A percentile compares a stretch with the other conserved stretches of the same genome.
Conservation (phyloP, 2,888 invertebrate genomes). For the Nycteola revayana region DNA sequence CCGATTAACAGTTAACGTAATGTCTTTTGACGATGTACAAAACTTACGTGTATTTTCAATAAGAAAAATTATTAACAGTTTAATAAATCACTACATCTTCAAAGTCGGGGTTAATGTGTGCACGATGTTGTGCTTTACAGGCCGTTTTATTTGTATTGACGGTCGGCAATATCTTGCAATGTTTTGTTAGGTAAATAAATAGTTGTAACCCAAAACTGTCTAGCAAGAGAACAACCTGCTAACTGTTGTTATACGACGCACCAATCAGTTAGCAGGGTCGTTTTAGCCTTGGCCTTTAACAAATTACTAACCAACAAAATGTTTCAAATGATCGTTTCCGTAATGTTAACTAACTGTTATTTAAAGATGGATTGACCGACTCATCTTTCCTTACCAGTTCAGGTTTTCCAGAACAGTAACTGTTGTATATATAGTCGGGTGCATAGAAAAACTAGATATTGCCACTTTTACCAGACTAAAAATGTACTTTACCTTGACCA, state of each 20-base stretch:
- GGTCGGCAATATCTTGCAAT: conserved; percentile 48
- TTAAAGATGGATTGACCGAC: conserved; percentile 35
- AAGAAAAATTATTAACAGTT: conserved; percentile 58
- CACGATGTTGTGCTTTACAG: conserved; percentile 45
- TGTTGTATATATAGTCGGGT: no score
- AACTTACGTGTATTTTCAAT: conserved; percentile 49
- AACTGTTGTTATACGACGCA: no score
- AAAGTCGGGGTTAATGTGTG: conserved; percentile 35
- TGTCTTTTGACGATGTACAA: conserved; percentile 57
- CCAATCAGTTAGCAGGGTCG: no score
- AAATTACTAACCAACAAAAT: no score
- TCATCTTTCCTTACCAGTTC: conserved; percentile 29
- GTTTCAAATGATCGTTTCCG: no score
- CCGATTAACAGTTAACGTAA: conserved; percentile 62
- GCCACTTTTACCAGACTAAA: conserved; percentile 7
- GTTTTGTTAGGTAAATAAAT: conserved; percentile 67
- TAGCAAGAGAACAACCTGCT: conserved; percentile 43
- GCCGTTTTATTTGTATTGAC: no score
- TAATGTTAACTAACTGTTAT: conserved; percentile 32
- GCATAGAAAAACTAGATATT: no score
- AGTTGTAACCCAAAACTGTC: conserved; percentile 67
- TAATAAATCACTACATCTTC: conserved; percentile 53
- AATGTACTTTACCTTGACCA: background rate
- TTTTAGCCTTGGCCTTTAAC: no score
- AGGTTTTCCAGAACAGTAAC: conserved; percentile 29